Evolutionary conservation across 2,113 vertebrate species (phyloP).

Genomic region (Lathamus discolor): DNA sequence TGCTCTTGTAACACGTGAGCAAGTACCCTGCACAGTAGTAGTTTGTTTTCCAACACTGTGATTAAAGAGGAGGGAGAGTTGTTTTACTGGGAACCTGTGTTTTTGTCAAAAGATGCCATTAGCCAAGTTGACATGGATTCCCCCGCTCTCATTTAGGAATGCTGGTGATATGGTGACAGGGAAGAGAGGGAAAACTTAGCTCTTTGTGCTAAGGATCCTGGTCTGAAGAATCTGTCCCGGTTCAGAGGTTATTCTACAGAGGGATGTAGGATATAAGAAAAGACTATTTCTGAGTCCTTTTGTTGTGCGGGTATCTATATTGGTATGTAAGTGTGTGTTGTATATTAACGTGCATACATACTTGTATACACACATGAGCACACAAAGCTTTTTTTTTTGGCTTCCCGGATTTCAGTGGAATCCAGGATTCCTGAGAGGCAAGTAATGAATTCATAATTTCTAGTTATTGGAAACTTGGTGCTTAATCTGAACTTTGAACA

Average conservation of each 20-base stretch:
- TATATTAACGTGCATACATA: neutral
- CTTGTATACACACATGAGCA: neutral
- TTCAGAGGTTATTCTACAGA: neutral
- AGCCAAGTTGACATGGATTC: neutral
- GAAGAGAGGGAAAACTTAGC: neutral
- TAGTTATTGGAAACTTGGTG: neutral
- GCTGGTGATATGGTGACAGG: rapidly evolving
- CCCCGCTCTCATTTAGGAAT: neutral
- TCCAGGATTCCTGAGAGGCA: neutral
- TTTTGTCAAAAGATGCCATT: neutral
- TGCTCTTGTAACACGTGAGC: neutral
- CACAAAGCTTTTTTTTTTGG: neutral
- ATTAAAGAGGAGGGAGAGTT: neutral
- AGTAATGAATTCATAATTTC: neutral
- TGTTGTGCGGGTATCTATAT: neutral
- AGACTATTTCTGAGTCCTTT: neutral
- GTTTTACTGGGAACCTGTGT: neutral
- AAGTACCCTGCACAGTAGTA: neutral
- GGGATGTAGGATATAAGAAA: neutral
- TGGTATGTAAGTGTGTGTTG: neutral
- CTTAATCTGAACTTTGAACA: neutral
- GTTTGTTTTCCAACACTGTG: neutral
- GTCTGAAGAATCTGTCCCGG: neutral
- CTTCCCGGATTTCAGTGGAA: neutral
- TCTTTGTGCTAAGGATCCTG: neutral